Evolutionary conservation across 1,140 invertebrate genomes (phyloP), one percentile per base, ranked within the genome.

Genomic region (Sesamia nonagrioides): DNA sequence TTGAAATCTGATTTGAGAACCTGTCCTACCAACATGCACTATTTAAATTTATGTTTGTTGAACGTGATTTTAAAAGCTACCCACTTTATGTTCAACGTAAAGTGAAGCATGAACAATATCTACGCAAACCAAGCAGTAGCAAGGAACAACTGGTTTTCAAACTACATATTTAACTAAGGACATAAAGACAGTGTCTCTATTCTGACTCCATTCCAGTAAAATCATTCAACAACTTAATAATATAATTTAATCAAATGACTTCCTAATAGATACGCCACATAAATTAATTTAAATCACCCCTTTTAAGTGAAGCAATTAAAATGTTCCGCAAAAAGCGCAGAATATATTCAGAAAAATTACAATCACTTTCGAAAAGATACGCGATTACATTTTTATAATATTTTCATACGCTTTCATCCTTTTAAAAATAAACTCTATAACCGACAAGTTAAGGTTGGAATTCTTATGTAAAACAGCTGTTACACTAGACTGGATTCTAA

Each of bases 341-440:
- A 71, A 54, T 35, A 52, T 27, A 71, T 71, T 71, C n/a, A 35
- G 33, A 54, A 71, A 48, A 54, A 71, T 71, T 52, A 71, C 68
- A 71, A 54, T 54, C 68, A 54, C 50, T 71, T 54, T 54, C 45
- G n/a, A 54, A 48, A 71, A 71, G 68, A 71, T 71, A 54, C 27
- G 18, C 6, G 68, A 71, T 52, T 35, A 52, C 13, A 71, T 35
- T 37, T 71, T 50, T 37, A 54, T 71, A 54, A 17, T 17, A 52
- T 52, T 60, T 60, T 60, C 11, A 13, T 42, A 58, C 1, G 13
- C 33, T 6, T 27, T 6, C 37, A 45, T 15, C 7, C 33, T 18
- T 17, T 56, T 13, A 42, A 60, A n/a, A 74, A 27, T 6, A 1
- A 6, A 45, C 54, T 60, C 17, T 74, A 45, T 18, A 9, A 0